Conservation (phyloP, 35 echinoderm and acorn worm genomes). For the Ophiothrix spiculata region DNA sequence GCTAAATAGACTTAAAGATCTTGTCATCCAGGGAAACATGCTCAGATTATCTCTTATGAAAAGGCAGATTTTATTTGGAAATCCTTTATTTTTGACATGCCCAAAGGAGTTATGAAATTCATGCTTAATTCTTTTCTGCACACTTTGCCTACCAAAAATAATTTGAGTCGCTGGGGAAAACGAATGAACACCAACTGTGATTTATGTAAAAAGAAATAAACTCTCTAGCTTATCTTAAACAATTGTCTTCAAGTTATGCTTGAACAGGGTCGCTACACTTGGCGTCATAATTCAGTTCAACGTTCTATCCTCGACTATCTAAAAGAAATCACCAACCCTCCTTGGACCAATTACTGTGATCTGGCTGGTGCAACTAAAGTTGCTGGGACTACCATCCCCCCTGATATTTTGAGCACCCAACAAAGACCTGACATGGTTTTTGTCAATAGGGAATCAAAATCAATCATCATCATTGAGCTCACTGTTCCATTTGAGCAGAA, state of each 20-base stretch:
- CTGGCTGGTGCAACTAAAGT: too few species aligned
- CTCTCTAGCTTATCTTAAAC: neutral
- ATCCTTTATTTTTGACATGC: neutral
- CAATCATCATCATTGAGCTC: neutral
- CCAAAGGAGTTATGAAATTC: neutral
- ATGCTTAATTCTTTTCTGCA: neutral
- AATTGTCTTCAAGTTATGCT: neutral
- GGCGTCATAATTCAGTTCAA: neutral
- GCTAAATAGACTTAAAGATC: neutral
- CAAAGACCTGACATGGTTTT: too few species aligned
- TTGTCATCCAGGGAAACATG: neutral
- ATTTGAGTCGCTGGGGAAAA: neutral
- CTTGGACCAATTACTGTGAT: neutral
- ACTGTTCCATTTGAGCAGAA: too few species aligned
- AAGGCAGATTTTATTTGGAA: neutral
- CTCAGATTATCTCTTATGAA: neutral
- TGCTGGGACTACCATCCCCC: neutral
- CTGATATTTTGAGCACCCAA: neutral
- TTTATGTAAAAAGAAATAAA: neutral
- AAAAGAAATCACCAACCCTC: neutral
- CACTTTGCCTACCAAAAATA: too few species aligned
- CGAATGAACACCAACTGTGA: neutral
- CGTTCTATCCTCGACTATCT: too few species aligned
- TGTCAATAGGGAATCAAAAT: neutral
- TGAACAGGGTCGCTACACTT: neutral